Conservation (phyloP, 1,140 invertebrate genomes). For the Caenorhabditis brenneri region DNA sequence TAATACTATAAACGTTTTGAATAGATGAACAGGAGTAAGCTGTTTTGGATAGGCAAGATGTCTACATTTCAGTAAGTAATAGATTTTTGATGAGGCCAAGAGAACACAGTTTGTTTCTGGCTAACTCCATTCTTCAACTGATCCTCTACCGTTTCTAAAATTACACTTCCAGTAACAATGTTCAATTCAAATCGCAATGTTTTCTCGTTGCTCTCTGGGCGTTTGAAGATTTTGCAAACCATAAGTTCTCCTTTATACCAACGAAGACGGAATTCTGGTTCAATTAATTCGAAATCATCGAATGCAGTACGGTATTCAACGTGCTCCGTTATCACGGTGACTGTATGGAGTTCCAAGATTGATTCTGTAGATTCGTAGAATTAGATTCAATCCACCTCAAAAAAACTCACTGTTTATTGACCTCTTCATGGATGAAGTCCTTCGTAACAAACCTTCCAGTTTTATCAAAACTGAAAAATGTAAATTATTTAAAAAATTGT, state of each 20-base stretch:
- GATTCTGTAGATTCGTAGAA: background rate
- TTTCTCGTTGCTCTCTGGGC: background rate
- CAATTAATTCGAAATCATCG: background rate
- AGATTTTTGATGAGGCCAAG: too few species aligned
- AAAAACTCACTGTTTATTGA: background rate
- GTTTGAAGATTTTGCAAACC: background rate
- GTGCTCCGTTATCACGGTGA: background rate
- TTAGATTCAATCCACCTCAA: background rate
- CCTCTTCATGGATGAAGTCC: background rate
- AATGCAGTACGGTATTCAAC: background rate
- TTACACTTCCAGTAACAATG: background rate
- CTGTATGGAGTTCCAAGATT: background rate
- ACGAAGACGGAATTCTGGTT: slow-evolving; percentile 12
- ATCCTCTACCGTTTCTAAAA: background rate
- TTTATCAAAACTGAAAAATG: background rate
- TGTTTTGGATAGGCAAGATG: too few species aligned
- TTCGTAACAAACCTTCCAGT: background rate
- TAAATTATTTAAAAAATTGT: background rate
- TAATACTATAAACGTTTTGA: too few species aligned
- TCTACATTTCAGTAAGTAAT: too few species aligned
- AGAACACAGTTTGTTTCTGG: background rate
- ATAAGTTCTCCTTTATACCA: background rate
- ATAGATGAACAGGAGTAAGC: too few species aligned
- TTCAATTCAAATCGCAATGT: background rate
- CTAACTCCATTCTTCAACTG: background rate